phyloP scores from a whole-genome alignment of 2,113 vertebrate genomes.

The Myotis lucifugus region DNA sequence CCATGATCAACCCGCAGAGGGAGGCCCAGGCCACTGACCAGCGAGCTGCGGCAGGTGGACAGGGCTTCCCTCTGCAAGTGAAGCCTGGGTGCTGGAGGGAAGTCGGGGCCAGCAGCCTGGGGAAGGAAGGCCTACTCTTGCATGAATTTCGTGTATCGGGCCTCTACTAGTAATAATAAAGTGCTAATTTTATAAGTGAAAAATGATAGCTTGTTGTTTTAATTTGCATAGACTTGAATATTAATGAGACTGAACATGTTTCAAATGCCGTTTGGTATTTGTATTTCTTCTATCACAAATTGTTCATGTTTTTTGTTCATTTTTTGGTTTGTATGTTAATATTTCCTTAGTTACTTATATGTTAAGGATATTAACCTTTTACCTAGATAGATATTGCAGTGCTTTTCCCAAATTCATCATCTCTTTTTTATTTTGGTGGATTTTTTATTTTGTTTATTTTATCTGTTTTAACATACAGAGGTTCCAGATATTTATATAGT shows the following conservation, averaged over 20 bases:
- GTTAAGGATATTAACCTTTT: slow-evolving; percentile 51
- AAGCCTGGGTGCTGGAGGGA: too few relatives aligned
- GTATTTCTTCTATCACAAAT: slow-evolving; percentile 56
- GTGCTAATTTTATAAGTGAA: slow-evolving; percentile 46
- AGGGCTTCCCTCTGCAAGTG: too few relatives aligned
- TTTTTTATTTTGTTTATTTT: neutral
- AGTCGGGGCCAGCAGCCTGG: too few relatives aligned
- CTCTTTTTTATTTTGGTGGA: neutral
- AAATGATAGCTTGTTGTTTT: slow-evolving; percentile 25
- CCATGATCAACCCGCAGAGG: too few relatives aligned
- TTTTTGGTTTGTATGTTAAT: slow-evolving; percentile 71
- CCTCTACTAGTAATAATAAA: neutral
- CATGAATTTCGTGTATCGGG: too few relatives aligned
- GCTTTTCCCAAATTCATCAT: neutral
- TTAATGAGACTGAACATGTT: slow-evolving; percentile 38
- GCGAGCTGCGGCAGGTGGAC: too few relatives aligned
- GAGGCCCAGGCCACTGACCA: too few relatives aligned
- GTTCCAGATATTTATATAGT: neutral
- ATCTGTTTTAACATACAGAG: neutral
- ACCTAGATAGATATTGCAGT: neutral
- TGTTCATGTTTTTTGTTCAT: slow-evolving; percentile 31
- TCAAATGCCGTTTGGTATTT: slow-evolving; percentile 64
- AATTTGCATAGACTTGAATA: slow-evolving; percentile 69
- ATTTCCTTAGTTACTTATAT: slow-evolving; percentile 47
- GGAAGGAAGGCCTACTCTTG: too few relatives aligned